phyloP scores from a whole-genome alignment of 2,113 vertebrate species.

The Daphoenositta chrysoptera region DNA sequence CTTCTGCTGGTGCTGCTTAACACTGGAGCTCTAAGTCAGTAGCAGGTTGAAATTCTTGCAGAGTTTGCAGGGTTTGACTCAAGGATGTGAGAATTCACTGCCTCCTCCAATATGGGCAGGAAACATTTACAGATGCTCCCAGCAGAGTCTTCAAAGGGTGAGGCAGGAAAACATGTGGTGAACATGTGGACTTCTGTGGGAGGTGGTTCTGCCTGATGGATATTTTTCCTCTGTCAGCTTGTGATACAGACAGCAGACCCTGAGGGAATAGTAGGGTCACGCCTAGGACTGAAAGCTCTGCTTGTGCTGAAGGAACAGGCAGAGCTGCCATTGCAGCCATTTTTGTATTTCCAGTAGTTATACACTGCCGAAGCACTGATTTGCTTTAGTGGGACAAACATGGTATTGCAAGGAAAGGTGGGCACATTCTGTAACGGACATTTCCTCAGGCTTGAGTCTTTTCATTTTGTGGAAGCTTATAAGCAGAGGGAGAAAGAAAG shows the following conservation, averaged over 20 bases:
- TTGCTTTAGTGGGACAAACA: neutral
- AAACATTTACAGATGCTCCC: conserved; percentile 8
- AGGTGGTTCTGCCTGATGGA: neutral
- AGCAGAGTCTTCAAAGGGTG: conserved; percentile 8
- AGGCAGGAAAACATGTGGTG: conserved; percentile 17
- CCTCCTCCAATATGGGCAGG: neutral
- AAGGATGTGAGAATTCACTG: neutral
- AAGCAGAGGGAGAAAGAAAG: neutral
- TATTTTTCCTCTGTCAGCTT: neutral
- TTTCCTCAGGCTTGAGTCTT: neutral
- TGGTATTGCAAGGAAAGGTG: neutral
- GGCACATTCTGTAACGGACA: neutral
- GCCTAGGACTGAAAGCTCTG: neutral
- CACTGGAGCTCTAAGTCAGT: neutral
- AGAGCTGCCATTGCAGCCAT: neutral
- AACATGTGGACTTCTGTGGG: neutral
- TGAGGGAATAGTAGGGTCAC: neutral
- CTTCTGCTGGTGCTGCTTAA: neutral
- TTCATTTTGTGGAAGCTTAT: neutral
- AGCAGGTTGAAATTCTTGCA: neutral
- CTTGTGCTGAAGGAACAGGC: neutral
- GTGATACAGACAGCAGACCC: neutral
- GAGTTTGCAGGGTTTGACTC: neutral
- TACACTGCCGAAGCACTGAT: neutral
- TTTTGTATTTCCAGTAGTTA: neutral